A percentile compares a stretch with the other conserved stretches of the same genome.
Conservation (phyloP, 2,797 vertebrate species). For the Alectoris magna region DNA sequence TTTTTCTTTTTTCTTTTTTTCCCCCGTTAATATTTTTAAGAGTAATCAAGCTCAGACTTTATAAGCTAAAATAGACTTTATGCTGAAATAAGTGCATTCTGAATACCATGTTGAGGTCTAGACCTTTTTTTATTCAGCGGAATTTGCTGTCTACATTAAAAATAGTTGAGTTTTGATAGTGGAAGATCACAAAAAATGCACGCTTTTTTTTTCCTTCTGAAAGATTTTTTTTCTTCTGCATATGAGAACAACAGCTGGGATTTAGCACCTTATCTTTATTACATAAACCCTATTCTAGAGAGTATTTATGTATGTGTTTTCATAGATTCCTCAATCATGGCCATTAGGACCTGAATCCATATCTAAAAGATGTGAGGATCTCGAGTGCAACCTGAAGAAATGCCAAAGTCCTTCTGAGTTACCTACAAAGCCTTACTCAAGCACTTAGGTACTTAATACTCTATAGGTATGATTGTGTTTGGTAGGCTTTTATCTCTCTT, state of each 20-base stretch:
- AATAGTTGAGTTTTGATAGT: neutral
- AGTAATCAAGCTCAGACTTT: neutral
- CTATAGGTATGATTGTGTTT: neutral
- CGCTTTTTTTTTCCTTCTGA: neutral
- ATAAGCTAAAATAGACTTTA: neutral
- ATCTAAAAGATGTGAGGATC: neutral
- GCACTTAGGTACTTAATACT: neutral
- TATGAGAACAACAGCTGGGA: neutral
- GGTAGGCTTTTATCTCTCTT: neutral
- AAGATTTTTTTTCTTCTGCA: neutral
- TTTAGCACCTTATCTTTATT: neutral
- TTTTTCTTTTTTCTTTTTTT: too few relatives aligned
- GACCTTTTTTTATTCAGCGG: neutral
- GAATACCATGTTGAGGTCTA: neutral
- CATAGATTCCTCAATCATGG: neutral
- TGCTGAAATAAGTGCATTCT: neutral
- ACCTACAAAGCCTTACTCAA: neutral
- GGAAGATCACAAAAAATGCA: neutral
- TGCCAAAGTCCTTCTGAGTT: fast-evolving
- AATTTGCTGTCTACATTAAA: neutral
- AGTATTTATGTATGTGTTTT: neutral
- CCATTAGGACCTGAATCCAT: neutral
- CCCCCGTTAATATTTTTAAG: neutral
- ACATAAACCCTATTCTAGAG: neutral
- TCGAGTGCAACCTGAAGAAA: neutral